Conservation (phyloP, 1,140 invertebrate species). For the Subanguina moxae region DNA sequence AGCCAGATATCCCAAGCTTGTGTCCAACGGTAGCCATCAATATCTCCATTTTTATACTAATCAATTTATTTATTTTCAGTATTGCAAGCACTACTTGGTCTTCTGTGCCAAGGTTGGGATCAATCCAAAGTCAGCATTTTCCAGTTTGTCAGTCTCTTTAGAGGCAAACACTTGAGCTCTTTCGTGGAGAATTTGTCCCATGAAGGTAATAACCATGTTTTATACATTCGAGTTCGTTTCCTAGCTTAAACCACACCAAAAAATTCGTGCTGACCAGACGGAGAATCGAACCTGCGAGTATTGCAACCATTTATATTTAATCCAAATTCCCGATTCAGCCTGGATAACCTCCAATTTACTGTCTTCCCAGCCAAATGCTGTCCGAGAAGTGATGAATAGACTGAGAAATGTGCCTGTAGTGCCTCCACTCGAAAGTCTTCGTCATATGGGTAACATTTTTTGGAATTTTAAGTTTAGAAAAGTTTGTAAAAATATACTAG, state of each 20-base stretch:
- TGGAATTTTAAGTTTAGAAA: too few species aligned
- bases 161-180: slow-evolving; percentile 34
- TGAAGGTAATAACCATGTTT: slow-evolving; percentile 32
- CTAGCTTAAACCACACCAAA: too few species aligned
- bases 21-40: slow-evolving; percentile 30
- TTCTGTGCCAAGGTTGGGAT: slow-evolving; percentile 19
- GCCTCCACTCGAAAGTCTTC: slow-evolving; percentile 44
- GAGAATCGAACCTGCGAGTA: too few species aligned
- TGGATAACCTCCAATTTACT: slow-evolving; percentile 36
- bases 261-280: too few species aligned
- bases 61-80: slow-evolving; percentile 29
- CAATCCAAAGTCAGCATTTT: slow-evolving; percentile 28
- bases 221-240: too few species aligned
- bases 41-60: slow-evolving; percentile 13
- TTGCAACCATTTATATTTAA: too few species aligned
- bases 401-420: slow-evolving; percentile 46
- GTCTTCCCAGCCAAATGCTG: slow-evolving; percentile 20
- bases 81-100: slow-evolving; percentile 32
- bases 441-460: slow-evolving; percentile 40
- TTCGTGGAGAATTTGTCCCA: slow-evolving; percentile 47
- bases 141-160: slow-evolving; percentile 41
- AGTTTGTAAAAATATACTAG: too few species aligned
- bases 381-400: slow-evolving; percentile 43
- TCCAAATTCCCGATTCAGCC: too few species aligned
- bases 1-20: slow-evolving; percentile 37